A percentile compares a stretch with the other conserved stretches of the same genome.
phyloP scores from a whole-genome alignment of 2,797 vertebrate genomes.

The Anguilla obscura region DNA sequence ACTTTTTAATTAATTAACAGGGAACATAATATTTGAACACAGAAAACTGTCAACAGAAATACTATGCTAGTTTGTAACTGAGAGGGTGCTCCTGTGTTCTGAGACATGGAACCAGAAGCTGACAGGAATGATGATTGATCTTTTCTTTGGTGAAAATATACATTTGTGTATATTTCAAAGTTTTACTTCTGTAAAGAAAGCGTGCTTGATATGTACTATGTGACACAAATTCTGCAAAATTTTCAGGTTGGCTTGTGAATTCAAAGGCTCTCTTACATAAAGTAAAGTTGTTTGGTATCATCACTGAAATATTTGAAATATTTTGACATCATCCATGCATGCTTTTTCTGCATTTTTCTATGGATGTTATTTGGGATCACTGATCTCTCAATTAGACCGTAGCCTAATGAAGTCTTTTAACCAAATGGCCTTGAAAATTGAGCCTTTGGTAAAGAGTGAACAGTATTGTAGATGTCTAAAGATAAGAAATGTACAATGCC shows the following conservation, averaged over 20 bases:
- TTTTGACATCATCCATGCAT: not conserved
- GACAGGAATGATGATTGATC: not conserved
- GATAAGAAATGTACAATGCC: slow-evolving; percentile 5
- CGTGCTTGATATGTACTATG: not conserved
- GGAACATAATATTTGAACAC: slow-evolving; percentile 9
- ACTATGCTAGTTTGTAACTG: not conserved
- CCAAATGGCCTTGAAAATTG: slow-evolving; percentile 4
- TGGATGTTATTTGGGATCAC: not conserved
- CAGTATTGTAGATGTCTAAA: slow-evolving; percentile 1
- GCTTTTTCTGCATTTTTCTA: not conserved
- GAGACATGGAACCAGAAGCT: not conserved
- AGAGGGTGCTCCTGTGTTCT: not conserved
- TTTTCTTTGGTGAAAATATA: not conserved
- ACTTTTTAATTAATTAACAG: not conserved
- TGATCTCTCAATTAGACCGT: not conserved
- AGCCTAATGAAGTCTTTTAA: not conserved
- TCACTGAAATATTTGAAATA: not conserved
- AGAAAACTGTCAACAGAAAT: not conserved
- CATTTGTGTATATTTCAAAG: not conserved
- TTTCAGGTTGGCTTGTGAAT: not conserved
- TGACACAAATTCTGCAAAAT: not conserved
- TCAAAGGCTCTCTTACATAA: not conserved
- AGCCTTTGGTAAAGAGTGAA: not conserved
- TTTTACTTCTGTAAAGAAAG: not conserved
- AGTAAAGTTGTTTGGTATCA: not conserved